Base-by-base conservation (phyloP, 2,888 invertebrate genomes). In the Merodon equestris region DNA sequence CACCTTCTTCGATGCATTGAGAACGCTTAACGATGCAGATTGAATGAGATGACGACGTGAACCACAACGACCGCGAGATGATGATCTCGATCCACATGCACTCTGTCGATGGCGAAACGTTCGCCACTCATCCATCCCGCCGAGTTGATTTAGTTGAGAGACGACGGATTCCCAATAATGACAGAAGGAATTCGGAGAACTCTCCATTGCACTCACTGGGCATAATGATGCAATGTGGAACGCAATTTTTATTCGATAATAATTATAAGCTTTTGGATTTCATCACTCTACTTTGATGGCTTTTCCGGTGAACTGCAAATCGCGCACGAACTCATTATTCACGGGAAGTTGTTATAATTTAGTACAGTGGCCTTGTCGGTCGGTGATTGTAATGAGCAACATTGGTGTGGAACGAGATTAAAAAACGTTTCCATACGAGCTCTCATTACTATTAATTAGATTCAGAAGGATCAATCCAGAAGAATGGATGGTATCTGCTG, bases 161-260 rank as follows among this genome's bases (percentile, higher is more conserved):
- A 64, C 36, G 34, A 79, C 74, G 70, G 74, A 79, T 79, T 74
- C 60, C 44, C 60, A 76, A 82, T 83, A 83, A 82, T 83, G 82
- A 81, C 82, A 82, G 82, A 68, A 82, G 73, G 82, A 81, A 82
- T 82, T 82, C 76, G 66, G 61, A 50, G 71, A 82, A 83, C 76
- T 82, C 50, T 18, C 10, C n/a, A 74, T 67, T 56, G 54, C 60
- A 50, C 63, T 74, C 58, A 64, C 42, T 76, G 50, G 63, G 50
- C 71, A 64, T 57, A 50, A 19, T 63, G 63, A 72, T 64, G 45
- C 50, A 47, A 50, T 48, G 71, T 50, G 63, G 67, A 63, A 61
- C 42, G 76, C 17, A 57, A 61, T 57, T 50, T 67, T 60, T 74
- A 60, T 60, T 74, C 18, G 53, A 60, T 58, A 40, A 42, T 57